Conservation (phyloP, 2,797 vertebrate genomes). For the Callimico goeldii region DNA sequence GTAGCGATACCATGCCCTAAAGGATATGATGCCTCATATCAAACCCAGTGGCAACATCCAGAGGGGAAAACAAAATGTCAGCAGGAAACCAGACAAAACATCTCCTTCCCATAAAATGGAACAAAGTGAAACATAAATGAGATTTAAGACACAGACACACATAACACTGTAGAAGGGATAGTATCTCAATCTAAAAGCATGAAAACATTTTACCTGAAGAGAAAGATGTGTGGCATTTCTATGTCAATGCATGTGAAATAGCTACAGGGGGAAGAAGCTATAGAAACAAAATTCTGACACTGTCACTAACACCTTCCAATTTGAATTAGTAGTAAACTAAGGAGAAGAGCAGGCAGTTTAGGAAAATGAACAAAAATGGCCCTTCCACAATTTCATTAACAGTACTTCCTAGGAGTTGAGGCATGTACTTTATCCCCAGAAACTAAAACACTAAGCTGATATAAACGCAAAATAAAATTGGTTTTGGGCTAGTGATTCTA, state of each 20-base stretch:
- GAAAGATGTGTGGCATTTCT: neutral
- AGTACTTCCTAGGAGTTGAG: neutral
- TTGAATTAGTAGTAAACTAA: neutral
- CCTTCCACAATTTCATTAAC: too few species aligned
- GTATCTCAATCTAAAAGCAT: neutral
- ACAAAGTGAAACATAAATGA: neutral
- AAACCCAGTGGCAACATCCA: neutral
- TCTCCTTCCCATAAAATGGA: neutral
- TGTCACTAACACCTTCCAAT: neutral
- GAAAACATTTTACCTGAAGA: neutral
- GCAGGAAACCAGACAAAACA: neutral
- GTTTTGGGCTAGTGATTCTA: neutral
- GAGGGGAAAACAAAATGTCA: neutral
- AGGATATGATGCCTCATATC: neutral
- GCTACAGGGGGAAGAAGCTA: neutral
- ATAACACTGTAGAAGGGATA: neutral
- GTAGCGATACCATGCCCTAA: conserved; percentile 43
- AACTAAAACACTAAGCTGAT: neutral
- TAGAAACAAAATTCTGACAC: neutral
- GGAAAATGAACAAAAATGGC: neutral
- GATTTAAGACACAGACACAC: neutral
- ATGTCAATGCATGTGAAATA: neutral
- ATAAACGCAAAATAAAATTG: neutral
- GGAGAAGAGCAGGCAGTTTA: neutral
- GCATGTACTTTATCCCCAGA: neutral